Percentiles rank a stretch among this genome's conserved stretches.
Conservation (phyloP, 2,113 vertebrate species). For the Tragulus kanchil region DNA sequence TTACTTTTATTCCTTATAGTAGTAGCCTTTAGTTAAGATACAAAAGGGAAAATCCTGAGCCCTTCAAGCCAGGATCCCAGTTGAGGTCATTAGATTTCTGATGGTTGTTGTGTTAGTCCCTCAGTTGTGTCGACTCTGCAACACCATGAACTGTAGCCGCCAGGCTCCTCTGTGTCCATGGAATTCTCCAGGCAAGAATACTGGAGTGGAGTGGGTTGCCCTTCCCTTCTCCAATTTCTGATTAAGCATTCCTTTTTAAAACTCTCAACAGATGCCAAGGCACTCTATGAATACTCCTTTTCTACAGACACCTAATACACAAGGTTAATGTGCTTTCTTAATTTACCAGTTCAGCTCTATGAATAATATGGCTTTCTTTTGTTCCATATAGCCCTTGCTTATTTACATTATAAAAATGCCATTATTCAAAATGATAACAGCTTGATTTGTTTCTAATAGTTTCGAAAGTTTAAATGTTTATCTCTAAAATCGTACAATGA, state of each 20-base stretch:
- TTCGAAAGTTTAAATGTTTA: neutral
- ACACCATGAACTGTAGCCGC: neutral
- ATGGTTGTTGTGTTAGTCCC: neutral
- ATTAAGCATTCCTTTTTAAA: neutral
- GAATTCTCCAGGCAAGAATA: neutral
- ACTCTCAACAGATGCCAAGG: neutral
- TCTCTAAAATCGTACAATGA: neutral
- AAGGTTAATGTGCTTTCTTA: neutral
- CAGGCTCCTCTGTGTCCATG: neutral
- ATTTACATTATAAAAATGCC: neutral
- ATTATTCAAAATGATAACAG: neutral
- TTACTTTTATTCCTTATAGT: neutral
- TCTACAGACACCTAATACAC: neutral
- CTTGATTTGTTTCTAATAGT: neutral
- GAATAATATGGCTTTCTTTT: neutral
- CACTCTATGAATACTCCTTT: neutral
- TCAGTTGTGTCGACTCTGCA: neutral
- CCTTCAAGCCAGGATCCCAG: neutral
- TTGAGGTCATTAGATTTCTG: neutral
- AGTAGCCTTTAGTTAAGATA: neutral
- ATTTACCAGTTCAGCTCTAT: neutral
- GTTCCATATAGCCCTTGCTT: neutral
- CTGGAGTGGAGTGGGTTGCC: neutral
- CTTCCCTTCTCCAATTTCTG: neutral
- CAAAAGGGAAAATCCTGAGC: neutral